Evolutionary conservation across 2,888 invertebrate genomes (phyloP), one percentile per base, ranked within the genome.

Genomic region (Cephus rjabovi): DNA sequence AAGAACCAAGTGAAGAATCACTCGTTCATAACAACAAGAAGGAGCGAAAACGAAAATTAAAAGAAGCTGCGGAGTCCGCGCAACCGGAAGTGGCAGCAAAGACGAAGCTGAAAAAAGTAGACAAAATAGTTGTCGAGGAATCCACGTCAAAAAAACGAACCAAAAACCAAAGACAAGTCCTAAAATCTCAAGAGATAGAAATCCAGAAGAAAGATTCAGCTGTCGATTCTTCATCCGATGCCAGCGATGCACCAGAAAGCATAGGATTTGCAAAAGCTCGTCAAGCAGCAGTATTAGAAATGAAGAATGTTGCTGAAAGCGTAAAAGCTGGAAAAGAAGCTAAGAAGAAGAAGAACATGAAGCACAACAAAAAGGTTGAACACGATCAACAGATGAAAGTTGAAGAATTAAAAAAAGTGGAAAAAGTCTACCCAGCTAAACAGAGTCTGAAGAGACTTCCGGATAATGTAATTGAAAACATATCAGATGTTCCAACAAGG

Each of bases 401-500:
- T 34, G 9, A 73, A 76, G 12, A 69, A 33, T 3, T 23, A 12
- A 6, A n/a, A 34, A 76, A 74, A 33, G 37, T 74, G 75, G 34
- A n/a, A n/a, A 69, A 68, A 77, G 3, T 31, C 11, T 23, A 23
- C 23, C 23, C 75, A 34, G 6, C 71, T 11, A 40, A 34, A 73
- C 1, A 76, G 31, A 83, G 78, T 34, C 11, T 89, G n/a, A 89
- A 89, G 74, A 83, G 89, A 31, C 83, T 89, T 31, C 40, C 90
- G 0, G 85, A 86, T 0, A 86, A 89, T 0, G 15, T 89, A 1
- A 70, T 90, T 0, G 84, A 86, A 11, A 82, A 85, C 74, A 82
- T 90, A 3, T 76, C 85, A 1, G 89, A 89, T 1, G 69, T 82
- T 12, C 81, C 86, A 6, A 34, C 68, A 0, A 68, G 74, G 15